A percentile compares a stretch with the other conserved stretches of the same genome.
phyloP scores from a whole-genome alignment of 2,797 vertebrate genomes.

The Cynopterus sphinx region DNA sequence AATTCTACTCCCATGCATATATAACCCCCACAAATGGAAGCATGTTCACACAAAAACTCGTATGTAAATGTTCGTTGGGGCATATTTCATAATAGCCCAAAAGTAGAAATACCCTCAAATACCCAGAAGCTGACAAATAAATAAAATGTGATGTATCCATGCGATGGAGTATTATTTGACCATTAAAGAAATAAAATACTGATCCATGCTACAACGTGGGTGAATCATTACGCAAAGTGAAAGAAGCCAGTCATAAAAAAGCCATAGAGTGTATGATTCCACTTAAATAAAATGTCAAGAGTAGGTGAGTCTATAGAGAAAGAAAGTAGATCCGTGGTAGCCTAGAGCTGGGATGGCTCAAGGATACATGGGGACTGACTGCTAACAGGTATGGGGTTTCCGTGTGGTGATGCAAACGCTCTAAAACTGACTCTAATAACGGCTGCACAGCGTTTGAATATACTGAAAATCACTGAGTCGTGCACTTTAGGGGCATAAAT shows the following conservation, averaged over 20 bases:
- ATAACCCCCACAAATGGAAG: neutral
- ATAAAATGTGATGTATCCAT: neutral
- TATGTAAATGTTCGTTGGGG: neutral
- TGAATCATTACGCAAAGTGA: neutral
- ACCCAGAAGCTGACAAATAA: neutral
- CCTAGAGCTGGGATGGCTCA: neutral
- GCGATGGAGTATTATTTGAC: neutral
- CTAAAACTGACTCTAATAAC: neutral
- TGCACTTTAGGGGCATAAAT: neutral
- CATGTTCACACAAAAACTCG: neutral
- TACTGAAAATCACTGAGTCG: neutral
- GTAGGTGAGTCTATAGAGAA: neutral
- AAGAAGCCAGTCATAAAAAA: neutral
- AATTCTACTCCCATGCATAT: neutral
- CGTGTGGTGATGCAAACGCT: neutral
- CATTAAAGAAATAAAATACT: neutral
- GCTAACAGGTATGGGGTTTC: neutral
- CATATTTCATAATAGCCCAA: neutral
- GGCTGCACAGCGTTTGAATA: neutral
- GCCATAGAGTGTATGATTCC: neutral
- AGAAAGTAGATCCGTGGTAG: neutral
- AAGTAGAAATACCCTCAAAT: neutral
- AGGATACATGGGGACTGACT: no score
- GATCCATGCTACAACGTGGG: neutral
- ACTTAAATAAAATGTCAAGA: neutral